A percentile compares a stretch with the other conserved stretches of the same genome.
phyloP scores from a whole-genome alignment of 2,888 invertebrate species.

The Caprella mutica region DNA sequence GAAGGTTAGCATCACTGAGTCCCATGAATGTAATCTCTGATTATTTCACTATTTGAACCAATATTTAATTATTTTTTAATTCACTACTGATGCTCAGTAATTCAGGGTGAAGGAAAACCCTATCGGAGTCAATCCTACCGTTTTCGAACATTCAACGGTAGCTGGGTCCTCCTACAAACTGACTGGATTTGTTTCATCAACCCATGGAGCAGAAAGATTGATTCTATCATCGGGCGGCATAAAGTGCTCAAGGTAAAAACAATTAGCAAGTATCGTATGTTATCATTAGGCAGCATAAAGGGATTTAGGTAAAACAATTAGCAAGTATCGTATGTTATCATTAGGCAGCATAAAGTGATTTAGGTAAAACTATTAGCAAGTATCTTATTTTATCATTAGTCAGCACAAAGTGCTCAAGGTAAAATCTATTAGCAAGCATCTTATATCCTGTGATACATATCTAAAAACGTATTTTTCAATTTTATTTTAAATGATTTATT shows the following conservation, averaged over 20 bases:
- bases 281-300: no score
- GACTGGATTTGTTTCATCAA: conserved; percentile 89
- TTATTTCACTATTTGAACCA: background rate
- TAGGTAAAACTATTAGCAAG: no score
- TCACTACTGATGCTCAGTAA: conserved; percentile 45
- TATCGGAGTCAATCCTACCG: conserved; percentile 65
- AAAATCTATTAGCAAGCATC: no score
- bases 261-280: no score
- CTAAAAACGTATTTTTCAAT: no score
- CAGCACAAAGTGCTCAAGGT: no score
- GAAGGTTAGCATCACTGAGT: conserved; percentile 45
- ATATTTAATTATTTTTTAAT: background rate
- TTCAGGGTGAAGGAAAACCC: conserved; percentile 57
- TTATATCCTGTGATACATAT: no score
- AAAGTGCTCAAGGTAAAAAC: conserved; percentile 57
- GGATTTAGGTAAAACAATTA: no score
- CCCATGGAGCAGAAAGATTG: conserved; percentile 81
- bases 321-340: no score
- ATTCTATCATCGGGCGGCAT: conserved; percentile 79
- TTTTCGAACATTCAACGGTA: conserved; percentile 70
- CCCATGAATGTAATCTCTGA: background rate
- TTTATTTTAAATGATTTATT: no score
- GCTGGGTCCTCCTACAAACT: conserved; percentile 70
- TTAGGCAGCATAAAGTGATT: no score
- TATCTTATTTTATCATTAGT: no score